phyloP scores from a whole-genome alignment of 1,140 invertebrate genomes.

The Papilio xuthus region DNA sequence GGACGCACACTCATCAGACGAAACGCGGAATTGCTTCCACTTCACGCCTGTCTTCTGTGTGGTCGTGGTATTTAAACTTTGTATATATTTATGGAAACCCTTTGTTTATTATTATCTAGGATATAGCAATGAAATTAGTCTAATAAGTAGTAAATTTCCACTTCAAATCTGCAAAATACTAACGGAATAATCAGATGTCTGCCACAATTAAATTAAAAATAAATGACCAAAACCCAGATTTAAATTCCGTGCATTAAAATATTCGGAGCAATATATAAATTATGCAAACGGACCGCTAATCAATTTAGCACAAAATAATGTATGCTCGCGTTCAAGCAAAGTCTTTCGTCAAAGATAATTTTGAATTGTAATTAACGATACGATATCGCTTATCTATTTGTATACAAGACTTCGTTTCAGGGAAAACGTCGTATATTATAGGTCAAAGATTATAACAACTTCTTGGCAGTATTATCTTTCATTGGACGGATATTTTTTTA shows the following conservation, averaged over 20 bases:
- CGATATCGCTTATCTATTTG: not conserved
- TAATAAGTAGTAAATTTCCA: not conserved
- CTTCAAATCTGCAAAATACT: not conserved
- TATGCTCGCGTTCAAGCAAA: conserved; percentile 14
- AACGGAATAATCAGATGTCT: not conserved
- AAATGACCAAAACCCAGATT: not conserved
- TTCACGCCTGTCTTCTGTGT: too few species aligned
- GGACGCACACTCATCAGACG: too few species aligned
- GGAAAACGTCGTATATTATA: not conserved
- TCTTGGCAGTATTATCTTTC: not conserved
- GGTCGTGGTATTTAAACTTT: too few species aligned
- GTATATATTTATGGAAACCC: not conserved
- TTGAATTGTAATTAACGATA: conserved; percentile 16
- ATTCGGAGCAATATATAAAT: conserved; percentile 2
- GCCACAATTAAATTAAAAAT: not conserved
- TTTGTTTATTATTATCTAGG: not conserved
- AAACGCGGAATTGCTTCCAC: too few species aligned
- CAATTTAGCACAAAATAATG: conserved; percentile 12
- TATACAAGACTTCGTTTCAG: conserved; percentile 15
- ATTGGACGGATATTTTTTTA: not conserved
- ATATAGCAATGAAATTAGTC: not conserved
- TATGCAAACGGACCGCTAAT: conserved; percentile 5
- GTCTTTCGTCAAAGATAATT: conserved; percentile 28
- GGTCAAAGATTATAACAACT: conserved; percentile 3
- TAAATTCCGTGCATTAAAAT: not conserved